Conservation (phyloP, 2,888 invertebrate genomes). For the Seira sanloemensis region DNA sequence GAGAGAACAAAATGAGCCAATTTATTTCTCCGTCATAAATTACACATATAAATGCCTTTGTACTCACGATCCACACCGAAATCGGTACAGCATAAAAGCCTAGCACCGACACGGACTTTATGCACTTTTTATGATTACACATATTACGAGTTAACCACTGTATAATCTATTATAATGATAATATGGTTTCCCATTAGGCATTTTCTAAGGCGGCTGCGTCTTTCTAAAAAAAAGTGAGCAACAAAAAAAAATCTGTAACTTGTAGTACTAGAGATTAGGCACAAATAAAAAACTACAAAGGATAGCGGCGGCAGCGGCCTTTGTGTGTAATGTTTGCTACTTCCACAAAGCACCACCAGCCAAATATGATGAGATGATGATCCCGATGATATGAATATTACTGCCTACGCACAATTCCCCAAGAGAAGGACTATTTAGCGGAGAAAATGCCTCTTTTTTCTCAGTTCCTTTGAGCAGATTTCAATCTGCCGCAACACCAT, state of each 20-base stretch:
- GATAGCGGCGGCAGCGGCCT: constrained; percentile 41
- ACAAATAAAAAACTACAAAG: constrained; percentile 50
- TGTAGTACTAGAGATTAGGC: constrained; percentile 41
- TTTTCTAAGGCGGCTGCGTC: constrained; percentile 42
- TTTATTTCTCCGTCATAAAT: too few relatives aligned
- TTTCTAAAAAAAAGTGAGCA: constrained; percentile 23
- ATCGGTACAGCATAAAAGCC: constrained; percentile 4
- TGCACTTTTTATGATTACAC: constrained; percentile 39
- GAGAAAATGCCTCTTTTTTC: background rate
- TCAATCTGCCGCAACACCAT: constrained; percentile 56
- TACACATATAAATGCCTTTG: too few relatives aligned
- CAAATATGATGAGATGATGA: constrained; percentile 50
- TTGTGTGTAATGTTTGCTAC: constrained; percentile 32
- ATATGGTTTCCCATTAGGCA: constrained; percentile 48
- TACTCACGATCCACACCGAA: too few relatives aligned
- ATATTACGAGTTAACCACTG: constrained; percentile 20
- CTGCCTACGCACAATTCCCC: constrained; percentile 38
- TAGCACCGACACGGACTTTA: constrained; percentile 7
- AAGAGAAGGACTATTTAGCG: constrained; percentile 25
- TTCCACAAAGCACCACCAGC: background rate
- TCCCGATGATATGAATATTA: constrained; percentile 49
- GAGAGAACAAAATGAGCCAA: background rate
- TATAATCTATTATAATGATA: constrained; percentile 28
- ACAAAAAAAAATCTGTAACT: constrained; percentile 24
- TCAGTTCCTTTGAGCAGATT: constrained; percentile 58